Base-by-base conservation (phyloP, 1,140 invertebrate genomes). In the Melitaea cinxia region DNA sequence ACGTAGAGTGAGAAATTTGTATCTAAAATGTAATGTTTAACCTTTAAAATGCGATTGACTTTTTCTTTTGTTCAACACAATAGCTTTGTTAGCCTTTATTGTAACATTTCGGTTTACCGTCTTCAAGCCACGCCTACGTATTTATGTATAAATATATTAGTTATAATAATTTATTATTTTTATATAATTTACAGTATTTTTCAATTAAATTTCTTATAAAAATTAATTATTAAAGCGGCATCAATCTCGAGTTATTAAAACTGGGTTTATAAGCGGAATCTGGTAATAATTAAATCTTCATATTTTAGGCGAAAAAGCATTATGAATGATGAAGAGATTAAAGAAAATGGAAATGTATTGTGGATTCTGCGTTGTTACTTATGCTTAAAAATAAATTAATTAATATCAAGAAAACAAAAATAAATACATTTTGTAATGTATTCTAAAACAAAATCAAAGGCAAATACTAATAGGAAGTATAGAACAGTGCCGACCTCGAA, bases 401-500 rank as follows among this genome's bases (percentile, higher is more conserved):
- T n/a, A n/a, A n/a, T n/a, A n/a, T n/a, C n/a, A n/a, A n/a, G n/a
- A n/a, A n/a, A n/a, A n/a, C n/a, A n/a, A n/a, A n/a, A n/a, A 47
- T 56, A 56, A 56, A 56, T 5, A 26, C 2, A 9, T 26, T 56
- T 28, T 28, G 26, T 28, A 39, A 14, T 39, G 15, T 37, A 47
- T 21, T 17, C n/a, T 5, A 4, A 6, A 56, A 33, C 23, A 56
- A 24, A 39, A 39, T 14, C 54, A 56, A 2, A 17, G 10, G 23
- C 35, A 56, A n/a, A 42, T 42, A 23, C 14, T 42, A 42, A 56
- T 56, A 17, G 21, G 26, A 35, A 21, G 30, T 68, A 67, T 54
- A 26, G 59, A 67, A 45, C 57, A 64, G 55, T 69, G 65, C 70
- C 65, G 59, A 72, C 64, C 65, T 68, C 65, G 64, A 60, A 42